A percentile compares a stretch with the other conserved stretches of the same genome.
These are phyloP conservation scores for Pteria penguin DNA, from an alignment of 2,888 invertebrate genomes.

Conservation along the genomic window DNA sequence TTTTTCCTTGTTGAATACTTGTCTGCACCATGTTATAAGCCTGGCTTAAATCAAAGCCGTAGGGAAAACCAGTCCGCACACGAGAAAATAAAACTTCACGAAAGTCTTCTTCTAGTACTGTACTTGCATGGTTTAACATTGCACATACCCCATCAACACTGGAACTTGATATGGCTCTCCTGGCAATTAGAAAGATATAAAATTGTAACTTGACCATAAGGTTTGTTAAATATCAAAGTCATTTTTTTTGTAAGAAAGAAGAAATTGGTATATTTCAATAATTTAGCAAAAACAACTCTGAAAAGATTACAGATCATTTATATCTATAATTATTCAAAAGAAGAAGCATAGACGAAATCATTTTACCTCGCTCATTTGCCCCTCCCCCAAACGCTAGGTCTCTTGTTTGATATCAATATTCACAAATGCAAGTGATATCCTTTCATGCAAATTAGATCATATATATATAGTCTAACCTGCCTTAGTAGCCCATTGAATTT, in stretches of 20 bases:
- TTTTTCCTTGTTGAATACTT: slow-evolving; percentile 88
- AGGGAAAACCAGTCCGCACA: slow-evolving; percentile 89
- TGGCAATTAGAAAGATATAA: slow-evolving; percentile 76
- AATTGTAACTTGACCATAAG: not conserved
- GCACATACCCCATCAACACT: slow-evolving; percentile 98
- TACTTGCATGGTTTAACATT: slow-evolving; percentile 94
- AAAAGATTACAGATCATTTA: no score
- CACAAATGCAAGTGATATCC: no score
- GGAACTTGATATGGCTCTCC: slow-evolving; percentile 93
- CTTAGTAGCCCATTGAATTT: not conserved
- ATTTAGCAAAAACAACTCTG: no score
- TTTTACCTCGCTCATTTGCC: no score
- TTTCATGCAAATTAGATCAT: no score
- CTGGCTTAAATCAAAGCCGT: slow-evolving; percentile 82
- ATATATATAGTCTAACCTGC: no score
- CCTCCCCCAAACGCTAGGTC: no score
- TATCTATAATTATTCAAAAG: no score
- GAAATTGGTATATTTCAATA: no score
- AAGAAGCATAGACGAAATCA: no score
- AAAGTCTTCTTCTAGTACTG: slow-evolving; percentile 92
- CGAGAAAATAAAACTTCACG: slow-evolving; percentile 87
- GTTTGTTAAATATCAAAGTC: not conserved
- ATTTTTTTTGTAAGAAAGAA: no score
- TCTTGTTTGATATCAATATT: no score
- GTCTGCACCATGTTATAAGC: slow-evolving; percentile 91